Percentiles rank a stretch among this genome's conserved stretches.
phyloP scores from a whole-genome alignment of 2,797 vertebrate species.

The Pogoniulus pusillus region DNA sequence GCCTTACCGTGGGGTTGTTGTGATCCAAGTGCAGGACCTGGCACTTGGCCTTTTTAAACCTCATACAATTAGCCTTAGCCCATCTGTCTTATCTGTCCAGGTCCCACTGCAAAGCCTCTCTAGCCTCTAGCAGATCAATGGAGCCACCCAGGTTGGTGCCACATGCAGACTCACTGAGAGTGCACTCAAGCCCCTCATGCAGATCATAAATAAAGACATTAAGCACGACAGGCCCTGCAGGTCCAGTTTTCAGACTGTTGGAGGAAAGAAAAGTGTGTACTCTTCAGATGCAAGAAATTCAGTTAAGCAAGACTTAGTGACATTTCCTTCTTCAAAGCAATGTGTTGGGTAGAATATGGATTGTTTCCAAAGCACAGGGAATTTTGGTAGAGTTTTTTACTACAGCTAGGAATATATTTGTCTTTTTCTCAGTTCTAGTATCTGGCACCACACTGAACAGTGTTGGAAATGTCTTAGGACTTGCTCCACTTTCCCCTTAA shows the following conservation, averaged over 20 bases:
- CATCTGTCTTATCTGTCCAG: no score
- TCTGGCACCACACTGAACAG: accelerated
- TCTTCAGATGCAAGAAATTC: neutral
- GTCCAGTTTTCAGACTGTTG: neutral
- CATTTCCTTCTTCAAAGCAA: neutral
- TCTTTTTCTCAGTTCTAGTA: neutral
- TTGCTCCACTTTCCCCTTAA: accelerated
- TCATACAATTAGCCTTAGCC: no score
- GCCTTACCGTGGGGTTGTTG: no score
- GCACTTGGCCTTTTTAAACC: no score
- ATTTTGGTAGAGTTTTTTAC: neutral
- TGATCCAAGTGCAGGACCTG: no score
- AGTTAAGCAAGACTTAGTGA: neutral
- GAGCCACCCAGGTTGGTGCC: no score
- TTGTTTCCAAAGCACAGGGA: neutral
- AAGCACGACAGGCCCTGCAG: no score
- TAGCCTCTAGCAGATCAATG: no score
- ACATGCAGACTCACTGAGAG: no score
- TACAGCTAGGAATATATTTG: neutral
- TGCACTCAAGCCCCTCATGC: no score
- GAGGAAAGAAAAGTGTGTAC: neutral
- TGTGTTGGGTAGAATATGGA: neutral
- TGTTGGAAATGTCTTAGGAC: neutral
- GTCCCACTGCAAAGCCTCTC: no score
- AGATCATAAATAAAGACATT: no score